These are phyloP conservation scores for Antechinus stuartii DNA, from an alignment of 2,113 vertebrate genomes.

Conservation along the genomic window DNA sequence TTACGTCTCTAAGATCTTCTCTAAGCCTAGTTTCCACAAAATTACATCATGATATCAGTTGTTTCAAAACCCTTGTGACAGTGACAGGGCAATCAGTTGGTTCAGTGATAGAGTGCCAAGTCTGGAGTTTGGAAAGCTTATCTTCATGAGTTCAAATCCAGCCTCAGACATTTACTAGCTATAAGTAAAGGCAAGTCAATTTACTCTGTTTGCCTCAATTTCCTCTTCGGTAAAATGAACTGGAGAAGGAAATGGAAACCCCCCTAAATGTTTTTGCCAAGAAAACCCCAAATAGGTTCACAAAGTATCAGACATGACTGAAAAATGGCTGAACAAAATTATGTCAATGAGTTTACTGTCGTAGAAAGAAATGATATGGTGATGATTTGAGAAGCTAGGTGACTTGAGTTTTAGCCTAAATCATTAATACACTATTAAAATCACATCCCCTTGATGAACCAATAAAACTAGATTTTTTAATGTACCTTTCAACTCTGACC, in stretches of 20 bases:
- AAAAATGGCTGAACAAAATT: not conserved
- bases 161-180: no score
- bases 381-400: not conserved
- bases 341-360: not conserved
- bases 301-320: no score
- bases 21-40: constrained; percentile 3
- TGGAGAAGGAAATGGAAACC: no score
- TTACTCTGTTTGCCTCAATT: no score
- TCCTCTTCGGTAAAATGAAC: no score
- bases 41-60: not conserved
- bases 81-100: not conserved
- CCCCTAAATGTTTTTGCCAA: no score
- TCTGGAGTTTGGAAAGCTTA: not conserved
- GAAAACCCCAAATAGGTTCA: no score
- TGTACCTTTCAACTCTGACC: not conserved
- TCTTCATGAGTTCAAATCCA: no score
- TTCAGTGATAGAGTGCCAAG: not conserved
- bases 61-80: not conserved
- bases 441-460: not conserved
- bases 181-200: no score
- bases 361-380: not conserved
- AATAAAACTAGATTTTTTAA: not conserved
- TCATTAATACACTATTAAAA: not conserved
- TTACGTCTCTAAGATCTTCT: not conserved
- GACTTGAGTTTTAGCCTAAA: not conserved